Percentiles rank a stretch among this genome's conserved stretches.
Evolutionary conservation across 2,888 invertebrate genomes (phyloP).

Genomic region (Seira ritae): DNA sequence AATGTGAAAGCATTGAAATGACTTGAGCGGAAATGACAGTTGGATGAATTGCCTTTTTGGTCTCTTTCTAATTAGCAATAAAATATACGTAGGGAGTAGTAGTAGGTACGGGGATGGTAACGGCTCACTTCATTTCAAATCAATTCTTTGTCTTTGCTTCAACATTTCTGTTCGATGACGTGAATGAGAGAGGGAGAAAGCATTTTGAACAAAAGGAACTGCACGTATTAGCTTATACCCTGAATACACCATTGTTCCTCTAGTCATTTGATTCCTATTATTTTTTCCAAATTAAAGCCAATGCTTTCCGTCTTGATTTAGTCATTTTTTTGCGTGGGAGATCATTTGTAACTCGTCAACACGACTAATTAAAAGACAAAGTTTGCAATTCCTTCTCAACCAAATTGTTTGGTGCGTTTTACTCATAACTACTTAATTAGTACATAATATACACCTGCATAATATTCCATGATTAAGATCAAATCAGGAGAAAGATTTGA

Average conservation of each 20-base stretch:
- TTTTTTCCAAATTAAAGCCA: too few relatives aligned
- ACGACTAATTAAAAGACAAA: background rate
- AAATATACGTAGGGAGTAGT: background rate
- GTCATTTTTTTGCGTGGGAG: background rate
- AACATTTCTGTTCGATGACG: background rate
- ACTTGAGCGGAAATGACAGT: constrained; percentile 45
- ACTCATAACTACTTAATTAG: too few relatives aligned
- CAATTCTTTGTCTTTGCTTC: background rate
- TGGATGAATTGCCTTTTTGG: constrained; percentile 38
- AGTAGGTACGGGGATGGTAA: background rate
- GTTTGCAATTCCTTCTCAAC: background rate
- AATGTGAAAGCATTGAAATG: constrained; percentile 30
- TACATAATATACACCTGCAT: too few relatives aligned
- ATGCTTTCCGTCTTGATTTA: too few relatives aligned
- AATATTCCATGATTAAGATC: background rate
- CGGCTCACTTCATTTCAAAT: constrained; percentile 1
- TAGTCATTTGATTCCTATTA: background rate
- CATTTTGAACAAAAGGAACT: background rate
- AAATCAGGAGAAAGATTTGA: too few relatives aligned
- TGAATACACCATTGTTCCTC: background rate
- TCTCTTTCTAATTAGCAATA: constrained; percentile 14
- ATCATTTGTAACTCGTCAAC: constrained; percentile 4
- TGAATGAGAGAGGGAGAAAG: background rate
- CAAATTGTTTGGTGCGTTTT: too few relatives aligned
- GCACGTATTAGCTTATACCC: background rate